Percentiles rank a stretch among this genome's conserved stretches.
These are phyloP conservation scores for Microhierax caerulescens DNA, from an alignment of 2,797 vertebrate species.

Conservation along the genomic window DNA sequence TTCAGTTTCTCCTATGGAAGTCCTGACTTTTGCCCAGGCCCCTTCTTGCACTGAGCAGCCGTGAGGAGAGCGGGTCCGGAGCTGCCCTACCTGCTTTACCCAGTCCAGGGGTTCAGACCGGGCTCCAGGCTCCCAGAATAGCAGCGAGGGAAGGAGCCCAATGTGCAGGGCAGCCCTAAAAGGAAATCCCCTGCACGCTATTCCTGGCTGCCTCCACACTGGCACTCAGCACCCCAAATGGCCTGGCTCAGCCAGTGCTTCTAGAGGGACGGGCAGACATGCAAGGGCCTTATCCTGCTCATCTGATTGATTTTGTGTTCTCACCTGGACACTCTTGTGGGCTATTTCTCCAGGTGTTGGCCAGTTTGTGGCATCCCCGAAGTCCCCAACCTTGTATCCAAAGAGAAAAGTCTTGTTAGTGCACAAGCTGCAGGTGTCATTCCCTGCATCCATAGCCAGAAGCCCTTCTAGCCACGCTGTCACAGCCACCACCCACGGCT, in stretches of 20 bases:
- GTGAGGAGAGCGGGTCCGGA: background rate
- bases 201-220: slow-evolving; percentile 38
- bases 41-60: background rate
- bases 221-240: slow-evolving; percentile 43
- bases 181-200: slow-evolving; percentile 63
- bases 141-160: slow-evolving; percentile 9
- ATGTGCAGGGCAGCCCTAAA: slow-evolving; percentile 49
- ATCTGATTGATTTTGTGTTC: background rate
- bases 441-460: background rate
- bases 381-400: slow-evolving; percentile 90
- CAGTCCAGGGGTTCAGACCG: background rate
- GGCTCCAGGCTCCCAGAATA: slow-evolving; percentile 62
- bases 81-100: background rate
- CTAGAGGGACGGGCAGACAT: background rate
- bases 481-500: background rate
- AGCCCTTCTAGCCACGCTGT: background rate
- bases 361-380: slow-evolving; percentile 97
- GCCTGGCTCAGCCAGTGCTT: background rate
- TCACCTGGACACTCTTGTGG: slow-evolving; percentile 93
- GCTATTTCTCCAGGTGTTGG: slow-evolving; percentile 97
- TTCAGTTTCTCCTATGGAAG: background rate
- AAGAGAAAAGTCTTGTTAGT: slow-evolving; percentile 4
- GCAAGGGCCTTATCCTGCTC: background rate
- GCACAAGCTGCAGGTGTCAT: background rate
- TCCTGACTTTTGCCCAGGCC: background rate